Evolutionary conservation across 2,888 invertebrate species (phyloP).

Genomic region (Athrips mouffetella): DNA sequence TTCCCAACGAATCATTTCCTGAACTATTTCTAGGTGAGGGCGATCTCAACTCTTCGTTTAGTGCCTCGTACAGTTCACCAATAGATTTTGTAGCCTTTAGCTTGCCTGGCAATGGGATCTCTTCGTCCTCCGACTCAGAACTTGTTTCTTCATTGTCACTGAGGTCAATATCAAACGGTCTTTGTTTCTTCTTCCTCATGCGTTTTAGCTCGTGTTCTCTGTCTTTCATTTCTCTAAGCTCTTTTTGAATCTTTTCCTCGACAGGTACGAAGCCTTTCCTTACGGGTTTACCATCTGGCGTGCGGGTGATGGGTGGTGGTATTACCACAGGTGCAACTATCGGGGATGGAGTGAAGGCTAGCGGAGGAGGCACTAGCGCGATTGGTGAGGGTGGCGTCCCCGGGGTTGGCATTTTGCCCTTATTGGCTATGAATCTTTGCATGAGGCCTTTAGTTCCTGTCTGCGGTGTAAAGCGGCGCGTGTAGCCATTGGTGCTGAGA

Average conservation of each 20-base stretch:
- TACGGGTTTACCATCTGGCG: conserved; percentile 80
- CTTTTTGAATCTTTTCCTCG: conserved; percentile 92
- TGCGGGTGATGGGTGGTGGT: conserved; percentile 72
- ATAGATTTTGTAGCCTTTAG: conserved; percentile 82
- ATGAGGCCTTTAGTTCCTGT: conserved; percentile 87
- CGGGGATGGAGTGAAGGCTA: conserved; percentile 52
- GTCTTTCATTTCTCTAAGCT: conserved; percentile 89
- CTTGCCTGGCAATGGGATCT: conserved; percentile 78
- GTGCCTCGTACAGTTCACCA: conserved; percentile 81
- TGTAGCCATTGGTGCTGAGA: conserved; percentile 68
- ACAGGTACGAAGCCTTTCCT: conserved; percentile 90
- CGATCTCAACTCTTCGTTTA: conserved; percentile 67
- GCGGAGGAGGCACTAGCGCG: conserved; percentile 47
- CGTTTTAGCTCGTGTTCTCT: conserved; percentile 88
- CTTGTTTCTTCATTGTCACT: conserved; percentile 77
- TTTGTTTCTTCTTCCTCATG: conserved; percentile 80
- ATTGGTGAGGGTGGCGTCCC: conserved; percentile 41
- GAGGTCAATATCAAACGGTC: conserved; percentile 81
- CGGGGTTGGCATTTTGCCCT: conserved; percentile 81
- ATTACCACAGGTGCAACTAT: conserved; percentile 41
- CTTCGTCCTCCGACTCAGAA: conserved; percentile 79
- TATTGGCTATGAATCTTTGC: conserved; percentile 90
- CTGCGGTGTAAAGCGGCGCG: conserved; percentile 81
- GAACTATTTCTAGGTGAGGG: conserved; percentile 69
- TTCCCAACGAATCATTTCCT: conserved; percentile 64